Base-by-base conservation (phyloP, 2,797 vertebrate genomes). In the Saxicola maurus region DNA sequence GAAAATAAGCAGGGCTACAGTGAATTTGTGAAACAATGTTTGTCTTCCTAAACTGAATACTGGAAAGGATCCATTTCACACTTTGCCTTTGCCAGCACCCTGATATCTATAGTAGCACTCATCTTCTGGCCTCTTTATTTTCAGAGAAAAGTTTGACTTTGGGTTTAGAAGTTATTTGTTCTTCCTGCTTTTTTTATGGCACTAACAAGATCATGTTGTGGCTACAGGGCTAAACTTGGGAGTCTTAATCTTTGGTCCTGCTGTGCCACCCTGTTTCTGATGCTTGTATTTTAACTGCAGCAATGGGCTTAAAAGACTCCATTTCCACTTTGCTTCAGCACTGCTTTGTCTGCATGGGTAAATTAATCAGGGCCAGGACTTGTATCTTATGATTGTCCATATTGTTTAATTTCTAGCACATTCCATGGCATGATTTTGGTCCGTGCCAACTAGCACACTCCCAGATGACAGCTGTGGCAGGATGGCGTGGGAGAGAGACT, bases 1-100 rank as follows among this genome's bases (percentile, higher is more conserved):
- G 83, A 94, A 94, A 92, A 68, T 86, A 88, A 92, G 87, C 82
- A 79, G 40, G 57, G 78, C 87, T 78, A 57, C 71, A 93, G 91
- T 89, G 82, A 87, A 89, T 92, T 94, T 94, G 89, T 92, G 82
- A 93, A 93, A 92, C 89, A 78, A 76, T 92, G 89, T 94, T 95
- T 94, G 93, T 83, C 87, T 93, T 92, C 85, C 87, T 90, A 94
- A 93, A 76, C 49, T 84, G 86, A 91, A 84, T 92, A 64, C 89
- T 96, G 94, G 93, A 92, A 94, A 71, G 65, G 46, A 42, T 93
- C 92, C 92, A 91, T 79, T 95, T 93, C 87, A 93, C 89, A 84
- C 89, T 92, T 87, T 1, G 83, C 42, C 49, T 89, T 91, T 94
- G 92, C 91, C 93, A 94, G 89, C 1, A 0, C 69, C 56, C 67